phyloP scores from a whole-genome alignment of 2,888 invertebrate genomes.

The Ethmia dodecea region DNA sequence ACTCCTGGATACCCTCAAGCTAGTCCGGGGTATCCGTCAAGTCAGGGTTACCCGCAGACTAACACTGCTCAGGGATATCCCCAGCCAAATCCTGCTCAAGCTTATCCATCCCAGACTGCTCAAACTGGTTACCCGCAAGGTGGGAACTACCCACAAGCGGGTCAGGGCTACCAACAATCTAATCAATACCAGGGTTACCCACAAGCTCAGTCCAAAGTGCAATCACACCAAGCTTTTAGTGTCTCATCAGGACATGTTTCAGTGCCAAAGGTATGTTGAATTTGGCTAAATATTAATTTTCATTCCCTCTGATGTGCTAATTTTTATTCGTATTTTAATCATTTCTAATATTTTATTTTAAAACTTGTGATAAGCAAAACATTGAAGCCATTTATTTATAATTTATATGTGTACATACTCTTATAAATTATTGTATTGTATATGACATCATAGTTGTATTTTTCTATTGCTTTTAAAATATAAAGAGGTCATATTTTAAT shows the following conservation, averaged over 20 bases:
- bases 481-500: too few species aligned
- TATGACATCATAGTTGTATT: too few species aligned
- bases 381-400: slow-evolving; percentile 25
- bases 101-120: slow-evolving; percentile 29
- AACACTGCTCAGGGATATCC: slow-evolving; percentile 24
- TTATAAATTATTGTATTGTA: too few species aligned
- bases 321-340: slow-evolving; percentile 1
- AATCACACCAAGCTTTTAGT: slow-evolving; percentile 42
- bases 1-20: slow-evolving; percentile 26
- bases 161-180: slow-evolving; percentile 31
- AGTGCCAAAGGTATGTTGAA: slow-evolving; percentile 50
- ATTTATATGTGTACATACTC: too few species aligned
- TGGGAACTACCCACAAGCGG: slow-evolving; percentile 27
- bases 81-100: slow-evolving; percentile 33
- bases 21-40: slow-evolving; percentile 29
- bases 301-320: slow-evolving; percentile 2
- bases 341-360: slow-evolving; percentile 18
- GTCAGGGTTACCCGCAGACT: slow-evolving; percentile 27
- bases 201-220: slow-evolving; percentile 31
- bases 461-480: too few species aligned
- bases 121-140: slow-evolving; percentile 24
- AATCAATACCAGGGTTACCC: slow-evolving; percentile 49
- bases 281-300: slow-evolving; percentile 5
- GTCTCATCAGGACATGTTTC: slow-evolving; percentile 36
- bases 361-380: slow-evolving; percentile 56